Base-by-base conservation (phyloP, 2,888 invertebrate genomes). In the Crocallis elinguaria region DNA sequence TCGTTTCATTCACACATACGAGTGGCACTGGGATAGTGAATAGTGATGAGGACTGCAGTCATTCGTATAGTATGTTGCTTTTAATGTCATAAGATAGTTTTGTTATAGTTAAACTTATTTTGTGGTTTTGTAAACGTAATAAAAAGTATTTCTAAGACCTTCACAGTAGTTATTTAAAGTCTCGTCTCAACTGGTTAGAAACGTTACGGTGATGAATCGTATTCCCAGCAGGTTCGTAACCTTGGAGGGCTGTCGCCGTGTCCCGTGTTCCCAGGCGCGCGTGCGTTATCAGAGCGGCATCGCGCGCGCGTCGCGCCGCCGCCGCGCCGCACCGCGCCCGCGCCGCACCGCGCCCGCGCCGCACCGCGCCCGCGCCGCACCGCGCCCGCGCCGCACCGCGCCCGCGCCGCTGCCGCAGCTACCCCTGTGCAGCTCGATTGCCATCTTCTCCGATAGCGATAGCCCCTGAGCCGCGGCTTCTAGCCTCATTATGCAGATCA, bases 241-340 rank as follows among this genome's bases (percentile, higher is more conserved):
- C 51, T 19, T 33, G 44, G 41, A 45, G 43, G 38, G 21, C 29
- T 23, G 49, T 30, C 53, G 52, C 25, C 37, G 41, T 14, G 45
- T 17, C 23, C 35, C 37, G 35, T 33, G 55, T 63, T 66, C 67
- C 64, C 66, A 69, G 66, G 62, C 67, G 66, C 55, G 60, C 70
- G 66, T 66, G 71, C 70, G 54, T 37, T 67, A 69, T 69, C 67
- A 49, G 44, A 19, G 38, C 49, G 52, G 35, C 62, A 67, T 66
- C 67, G 45, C 55, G 17, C 39, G 48, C 60, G 48, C 59, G 55
- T 59, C 56, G 49, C 46, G 7, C 9, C 48, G 21, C 48, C 21
- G 9, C 19, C 11, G 36, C 4, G 16, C 30, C 41, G 32, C 11
- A 13, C 29, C 44, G 11, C 9, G 33, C 12, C 30, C 41, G 25